These are phyloP conservation scores for Microchrysa polita DNA, from an alignment of 2,888 invertebrate genomes.

Conservation along the genomic window DNA sequence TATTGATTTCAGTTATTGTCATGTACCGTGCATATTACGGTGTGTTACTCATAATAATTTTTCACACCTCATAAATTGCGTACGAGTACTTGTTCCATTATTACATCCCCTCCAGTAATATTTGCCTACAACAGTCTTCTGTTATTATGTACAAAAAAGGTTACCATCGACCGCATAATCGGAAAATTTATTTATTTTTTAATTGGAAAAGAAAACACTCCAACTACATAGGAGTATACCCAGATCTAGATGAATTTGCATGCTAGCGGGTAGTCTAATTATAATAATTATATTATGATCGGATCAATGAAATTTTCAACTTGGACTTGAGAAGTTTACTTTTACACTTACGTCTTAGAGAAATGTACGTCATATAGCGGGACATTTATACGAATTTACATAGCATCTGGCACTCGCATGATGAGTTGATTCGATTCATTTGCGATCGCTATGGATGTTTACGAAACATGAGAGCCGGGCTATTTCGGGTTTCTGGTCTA, in stretches of 20 bases:
- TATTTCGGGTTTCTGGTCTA: too few relatives aligned
- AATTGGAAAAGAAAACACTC: background rate
- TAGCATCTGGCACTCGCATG: too few relatives aligned
- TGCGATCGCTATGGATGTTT: background rate
- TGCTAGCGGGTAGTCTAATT: conserved; percentile 39
- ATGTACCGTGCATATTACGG: too few relatives aligned
- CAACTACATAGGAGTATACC: background rate
- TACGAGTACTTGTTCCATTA: too few relatives aligned
- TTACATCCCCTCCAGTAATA: too few relatives aligned
- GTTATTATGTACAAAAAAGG: too few relatives aligned
- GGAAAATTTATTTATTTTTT: background rate
- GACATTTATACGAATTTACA: background rate
- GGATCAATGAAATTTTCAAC: conserved; percentile 17
- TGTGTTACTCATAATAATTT: too few relatives aligned
- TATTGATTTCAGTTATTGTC: too few relatives aligned
- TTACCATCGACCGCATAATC: conserved; percentile 8
- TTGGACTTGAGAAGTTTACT: background rate
- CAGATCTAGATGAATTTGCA: conserved; percentile 43
- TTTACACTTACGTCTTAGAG: too few relatives aligned
- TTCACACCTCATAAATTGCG: too few relatives aligned
- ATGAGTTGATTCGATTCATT: conserved; percentile 24
- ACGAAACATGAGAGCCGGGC: background rate
- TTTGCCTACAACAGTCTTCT: too few relatives aligned
- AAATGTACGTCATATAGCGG: background rate
- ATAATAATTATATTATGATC: too few relatives aligned